These are phyloP conservation scores for Triops longicaudatus DNA, from an alignment of 1,140 invertebrate genomes.

Conservation along the genomic window DNA sequence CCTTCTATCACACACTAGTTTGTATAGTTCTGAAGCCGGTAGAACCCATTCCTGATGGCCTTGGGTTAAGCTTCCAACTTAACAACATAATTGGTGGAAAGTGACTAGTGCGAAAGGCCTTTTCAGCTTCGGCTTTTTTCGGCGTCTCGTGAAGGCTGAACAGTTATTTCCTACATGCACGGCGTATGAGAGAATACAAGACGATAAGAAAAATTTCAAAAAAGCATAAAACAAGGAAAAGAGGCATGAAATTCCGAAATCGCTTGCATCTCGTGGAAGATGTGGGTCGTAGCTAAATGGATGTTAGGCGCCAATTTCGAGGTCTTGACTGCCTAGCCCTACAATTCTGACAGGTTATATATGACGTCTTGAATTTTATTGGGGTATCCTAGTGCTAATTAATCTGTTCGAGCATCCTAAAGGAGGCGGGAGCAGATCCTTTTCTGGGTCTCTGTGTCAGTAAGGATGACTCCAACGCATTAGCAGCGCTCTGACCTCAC, in stretches of 20 bases:
- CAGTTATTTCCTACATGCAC: not conserved
- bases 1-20: not conserved
- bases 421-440: not conserved
- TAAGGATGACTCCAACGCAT: not conserved
- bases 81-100: constrained; percentile 12
- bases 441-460: constrained; percentile 14
- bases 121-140: not conserved
- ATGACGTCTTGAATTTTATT: not conserved
- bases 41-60: not conserved
- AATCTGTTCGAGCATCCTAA: not conserved
- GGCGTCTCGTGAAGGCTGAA: not conserved
- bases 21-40: not conserved
- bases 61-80: not conserved
- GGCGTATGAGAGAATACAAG: not conserved
- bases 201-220: not conserved
- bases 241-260: not conserved
- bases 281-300: not conserved
- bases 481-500: not conserved
- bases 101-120: not conserved
- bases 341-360: constrained; percentile 6
- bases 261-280: not conserved
- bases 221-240: not conserved
- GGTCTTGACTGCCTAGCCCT: not conserved
- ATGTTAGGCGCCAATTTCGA: not conserved
- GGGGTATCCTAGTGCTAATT: not conserved